These are phyloP conservation scores for Phrixothrix hirtus DNA, from an alignment of 2,888 invertebrate genomes.

Conservation along the genomic window DNA sequence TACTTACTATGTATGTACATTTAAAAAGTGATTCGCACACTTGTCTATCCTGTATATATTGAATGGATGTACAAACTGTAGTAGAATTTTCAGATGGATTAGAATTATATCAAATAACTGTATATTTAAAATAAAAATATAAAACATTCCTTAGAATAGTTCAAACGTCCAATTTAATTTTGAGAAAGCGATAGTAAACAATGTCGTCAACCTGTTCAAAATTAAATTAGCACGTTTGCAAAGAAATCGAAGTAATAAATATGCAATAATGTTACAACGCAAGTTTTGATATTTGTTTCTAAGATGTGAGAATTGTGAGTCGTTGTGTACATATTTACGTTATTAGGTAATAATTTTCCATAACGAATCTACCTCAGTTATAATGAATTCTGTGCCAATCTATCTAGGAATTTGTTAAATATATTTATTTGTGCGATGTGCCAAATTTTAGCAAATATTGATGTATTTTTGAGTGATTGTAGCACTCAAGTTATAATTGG, in stretches of 20 bases:
- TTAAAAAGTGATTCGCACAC: slow-evolving; percentile 10
- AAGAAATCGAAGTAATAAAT: slow-evolving; percentile 35
- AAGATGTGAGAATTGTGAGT: slow-evolving; percentile 46
- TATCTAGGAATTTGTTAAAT: slow-evolving; percentile 24
- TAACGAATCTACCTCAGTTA: slow-evolving; percentile 57
- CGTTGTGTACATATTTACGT: slow-evolving; percentile 51
- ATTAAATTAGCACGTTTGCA: slow-evolving; percentile 26
- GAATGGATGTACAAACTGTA: slow-evolving; percentile 55
- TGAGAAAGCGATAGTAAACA: slow-evolving; percentile 12
- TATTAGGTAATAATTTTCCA: slow-evolving; percentile 52
- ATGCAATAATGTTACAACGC: slow-evolving; percentile 56
- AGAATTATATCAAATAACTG: slow-evolving; percentile 43
- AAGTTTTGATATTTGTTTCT: slow-evolving; percentile 54
- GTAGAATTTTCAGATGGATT: slow-evolving; percentile 34
- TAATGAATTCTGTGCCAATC: slow-evolving; percentile 39
- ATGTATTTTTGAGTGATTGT: slow-evolving; percentile 16
- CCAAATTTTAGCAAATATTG: slow-evolving; percentile 31
- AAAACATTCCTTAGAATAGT: slow-evolving; percentile 33
- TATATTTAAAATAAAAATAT: slow-evolving; percentile 37
- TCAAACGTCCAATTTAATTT: slow-evolving; percentile 25
- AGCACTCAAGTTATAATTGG: slow-evolving; percentile 24
- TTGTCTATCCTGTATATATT: slow-evolving; percentile 37
- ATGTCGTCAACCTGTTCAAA: slow-evolving; percentile 7
- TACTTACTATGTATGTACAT: too few species aligned
- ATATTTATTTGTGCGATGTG: slow-evolving; percentile 29